These are phyloP conservation scores for Magallana nippona DNA, from an alignment of 2,888 invertebrate genomes.

Conservation along the genomic window DNA sequence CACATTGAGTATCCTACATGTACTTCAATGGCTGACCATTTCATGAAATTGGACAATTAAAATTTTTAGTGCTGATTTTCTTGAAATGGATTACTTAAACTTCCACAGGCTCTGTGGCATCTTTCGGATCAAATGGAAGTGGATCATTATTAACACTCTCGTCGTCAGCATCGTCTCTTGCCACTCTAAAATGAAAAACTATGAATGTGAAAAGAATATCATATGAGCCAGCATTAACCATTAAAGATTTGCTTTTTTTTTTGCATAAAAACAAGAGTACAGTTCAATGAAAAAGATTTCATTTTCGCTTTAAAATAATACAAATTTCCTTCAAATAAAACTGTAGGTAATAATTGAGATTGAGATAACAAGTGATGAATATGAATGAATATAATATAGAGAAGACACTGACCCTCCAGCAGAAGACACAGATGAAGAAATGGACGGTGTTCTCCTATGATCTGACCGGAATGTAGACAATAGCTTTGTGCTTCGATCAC, in stretches of 20 bases:
- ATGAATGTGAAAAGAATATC: too few relatives aligned
- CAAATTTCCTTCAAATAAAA: not conserved
- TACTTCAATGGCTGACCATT: not conserved
- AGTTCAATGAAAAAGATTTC: too few relatives aligned
- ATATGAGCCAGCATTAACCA: too few relatives aligned
- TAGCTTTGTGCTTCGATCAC: conserved; percentile 69
- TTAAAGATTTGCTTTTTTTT: too few relatives aligned
- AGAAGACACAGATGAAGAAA: conserved; percentile 61
- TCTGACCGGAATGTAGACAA: conserved; percentile 72
- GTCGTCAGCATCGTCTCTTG: conserved; percentile 60
- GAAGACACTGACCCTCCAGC: conserved; percentile 62
- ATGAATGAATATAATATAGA: not conserved
- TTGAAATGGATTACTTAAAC: conserved; percentile 55
- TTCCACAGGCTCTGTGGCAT: conserved; percentile 75
- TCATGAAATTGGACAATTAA: too few relatives aligned
- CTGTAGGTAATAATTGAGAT: too few relatives aligned
- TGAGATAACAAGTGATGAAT: too few relatives aligned
- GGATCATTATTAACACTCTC: conserved; percentile 61
- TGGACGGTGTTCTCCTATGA: conserved; percentile 61
- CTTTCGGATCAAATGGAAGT: conserved; percentile 74
- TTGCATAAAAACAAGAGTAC: too few relatives aligned
- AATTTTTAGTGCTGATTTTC: too few relatives aligned
- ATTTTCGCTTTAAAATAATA: not conserved
- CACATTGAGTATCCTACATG: too few relatives aligned
- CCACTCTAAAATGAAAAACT: conserved; percentile 38